A percentile compares a stretch with the other conserved stretches of the same genome.
phyloP scores from a whole-genome alignment of 2,797 vertebrate species.

The Rhabdophis nuchalis region DNA sequence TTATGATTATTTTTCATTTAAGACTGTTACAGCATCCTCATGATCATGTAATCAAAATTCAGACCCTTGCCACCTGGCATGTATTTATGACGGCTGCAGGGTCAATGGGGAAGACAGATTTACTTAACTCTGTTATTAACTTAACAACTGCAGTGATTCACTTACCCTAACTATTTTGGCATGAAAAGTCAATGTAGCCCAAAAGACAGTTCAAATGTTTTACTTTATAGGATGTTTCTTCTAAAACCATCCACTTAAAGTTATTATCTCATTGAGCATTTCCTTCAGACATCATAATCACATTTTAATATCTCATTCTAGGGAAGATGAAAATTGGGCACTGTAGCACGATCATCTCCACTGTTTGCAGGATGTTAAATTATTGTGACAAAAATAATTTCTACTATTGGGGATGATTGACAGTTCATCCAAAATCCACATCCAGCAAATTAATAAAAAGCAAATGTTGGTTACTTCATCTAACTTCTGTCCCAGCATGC shows the following conservation, averaged over 20 bases:
- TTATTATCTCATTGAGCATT: constrained; percentile 33
- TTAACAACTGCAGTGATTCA: not conserved
- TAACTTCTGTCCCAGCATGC: not conserved
- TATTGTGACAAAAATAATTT: constrained; percentile 32
- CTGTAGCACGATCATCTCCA: constrained; percentile 25
- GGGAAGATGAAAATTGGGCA: constrained; percentile 25
- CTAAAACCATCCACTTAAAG: constrained; percentile 27
- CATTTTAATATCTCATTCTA: not conserved
- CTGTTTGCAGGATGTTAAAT: constrained; percentile 17
- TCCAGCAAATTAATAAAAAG: not conserved
- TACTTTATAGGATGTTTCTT: constrained; percentile 6
- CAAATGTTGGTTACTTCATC: constrained; percentile 1
- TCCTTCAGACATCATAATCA: constrained; percentile 42
- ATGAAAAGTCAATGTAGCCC: constrained; percentile 43
- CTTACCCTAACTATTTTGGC: not conserved
- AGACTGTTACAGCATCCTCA: not conserved
- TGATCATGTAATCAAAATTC: not conserved
- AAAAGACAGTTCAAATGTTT: constrained; percentile 43
- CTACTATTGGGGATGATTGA: not conserved
- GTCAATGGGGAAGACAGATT: not conserved
- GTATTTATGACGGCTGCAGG: not conserved
- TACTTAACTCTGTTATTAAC: not conserved
- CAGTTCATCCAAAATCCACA: not conserved
- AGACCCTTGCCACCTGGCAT: not conserved
- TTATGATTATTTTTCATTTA: not conserved